Base-by-base conservation (phyloP, 2,888 invertebrate genomes). In the Caenorhabditis uteleia region DNA sequence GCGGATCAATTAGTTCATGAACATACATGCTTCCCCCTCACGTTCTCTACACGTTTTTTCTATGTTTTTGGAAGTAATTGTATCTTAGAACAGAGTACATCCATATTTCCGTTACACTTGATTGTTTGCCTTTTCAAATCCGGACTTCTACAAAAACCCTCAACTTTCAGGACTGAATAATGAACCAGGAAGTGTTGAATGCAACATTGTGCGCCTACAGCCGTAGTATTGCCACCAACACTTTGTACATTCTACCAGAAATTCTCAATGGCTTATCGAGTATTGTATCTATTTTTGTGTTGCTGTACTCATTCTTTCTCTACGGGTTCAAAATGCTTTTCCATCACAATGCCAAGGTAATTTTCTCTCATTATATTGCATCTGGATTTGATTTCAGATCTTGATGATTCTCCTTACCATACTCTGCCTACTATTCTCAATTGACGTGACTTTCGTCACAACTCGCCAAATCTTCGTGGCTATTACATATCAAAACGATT, bases 261-360 rank as follows among this genome's bases (percentile, higher is more conserved):
- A 44, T 53, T 6, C 43, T 57, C 36, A 48, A 46, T n/a, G 34
- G 47, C 2, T 16, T 62, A 12, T 56, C 62, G 16, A 56, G 62
- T 27, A 47, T 62, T 26, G 45, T 39, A n/a, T 39, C 56, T 1
- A 43, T 57, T 1, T 46, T 29, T 3, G 23, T 62, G n/a, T 20
- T 62, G 1, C 23, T 40, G 2, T 62, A 62, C 29, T 57, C 62
- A 20, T 56, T 62, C 31, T 47, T 62, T 23, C 31, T 51, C 1
- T 62, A 62, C 21, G 56, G 56, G 26, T 62, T 56, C 18, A 27
- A 53, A 16, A 18, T 62, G 3, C 20, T 62, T 26, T 62, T 62
- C 21, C 62, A 62, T 44, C 42, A 48, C 14, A 62, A 62, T 39
- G 62, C 62, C 6, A 62, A 62, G 26, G 59, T 59, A 21, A 31